phyloP scores from a whole-genome alignment of 2,797 vertebrate species.

The Channa striata region DNA sequence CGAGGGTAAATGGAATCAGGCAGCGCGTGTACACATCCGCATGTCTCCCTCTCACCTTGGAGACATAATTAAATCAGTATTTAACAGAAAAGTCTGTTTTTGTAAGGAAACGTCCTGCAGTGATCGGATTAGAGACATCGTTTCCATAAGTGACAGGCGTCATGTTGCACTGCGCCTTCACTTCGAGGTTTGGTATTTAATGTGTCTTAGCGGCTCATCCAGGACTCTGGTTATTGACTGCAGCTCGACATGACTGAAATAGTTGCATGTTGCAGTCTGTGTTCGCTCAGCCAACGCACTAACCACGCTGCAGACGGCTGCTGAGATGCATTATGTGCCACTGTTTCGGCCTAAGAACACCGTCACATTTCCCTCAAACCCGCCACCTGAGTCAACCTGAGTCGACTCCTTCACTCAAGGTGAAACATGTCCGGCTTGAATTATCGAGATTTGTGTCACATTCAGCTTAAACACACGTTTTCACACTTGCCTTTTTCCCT shows the following conservation, averaged over 20 bases:
- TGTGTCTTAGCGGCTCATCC: constrained; percentile 41
- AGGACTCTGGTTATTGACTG: neutral
- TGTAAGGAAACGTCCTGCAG: constrained; percentile 3
- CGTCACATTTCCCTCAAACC: too few relatives aligned
- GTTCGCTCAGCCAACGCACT: too few relatives aligned
- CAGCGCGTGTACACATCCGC: constrained; percentile 38
- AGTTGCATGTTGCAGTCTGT: too few relatives aligned
- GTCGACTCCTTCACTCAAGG: too few relatives aligned
- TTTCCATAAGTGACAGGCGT: neutral
- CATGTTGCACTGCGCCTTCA: constrained; percentile 21
- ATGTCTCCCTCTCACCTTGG: constrained; percentile 27
- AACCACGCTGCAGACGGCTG: too few relatives aligned
- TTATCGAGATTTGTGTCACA: neutral
- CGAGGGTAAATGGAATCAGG: constrained; percentile 7
- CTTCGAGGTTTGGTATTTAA: constrained; percentile 54
- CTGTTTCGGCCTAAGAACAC: too few relatives aligned
- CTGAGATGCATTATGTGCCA: too few relatives aligned
- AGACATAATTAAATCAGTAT: constrained; percentile 48
- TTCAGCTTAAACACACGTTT: too few relatives aligned
- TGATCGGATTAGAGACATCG: constrained; percentile 25
- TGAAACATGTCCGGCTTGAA: neutral
- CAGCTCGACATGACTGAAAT: too few relatives aligned
- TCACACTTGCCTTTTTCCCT: too few relatives aligned
- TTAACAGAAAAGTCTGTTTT: constrained; percentile 34
- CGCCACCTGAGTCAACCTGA: too few relatives aligned